Evolutionary conservation across 2,888 invertebrate genomes (phyloP).

Genomic region (Scrobipalpa costella): DNA sequence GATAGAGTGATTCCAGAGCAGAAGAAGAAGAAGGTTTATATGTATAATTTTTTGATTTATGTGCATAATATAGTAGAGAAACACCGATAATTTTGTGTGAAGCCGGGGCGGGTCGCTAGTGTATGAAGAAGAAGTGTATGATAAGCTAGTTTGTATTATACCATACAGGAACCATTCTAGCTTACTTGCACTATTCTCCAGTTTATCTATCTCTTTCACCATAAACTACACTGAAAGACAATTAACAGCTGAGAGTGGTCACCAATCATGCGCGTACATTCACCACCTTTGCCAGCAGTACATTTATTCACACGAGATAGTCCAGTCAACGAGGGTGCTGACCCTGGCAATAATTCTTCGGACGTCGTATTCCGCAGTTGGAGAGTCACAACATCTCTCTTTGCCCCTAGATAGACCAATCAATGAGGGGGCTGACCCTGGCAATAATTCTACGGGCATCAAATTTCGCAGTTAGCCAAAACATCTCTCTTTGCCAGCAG

Average conservation of each 20-base stretch:
- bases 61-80: no score
- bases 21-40: no score
- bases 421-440: background rate
- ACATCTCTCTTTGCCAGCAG: no score
- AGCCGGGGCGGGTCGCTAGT: no score
- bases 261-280: constrained; percentile 23
- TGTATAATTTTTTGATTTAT: no score
- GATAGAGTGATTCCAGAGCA: no score
- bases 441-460: background rate
- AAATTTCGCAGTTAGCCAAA: no score
- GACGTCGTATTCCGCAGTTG: background rate
- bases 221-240: constrained; percentile 1
- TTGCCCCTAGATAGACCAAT: no score
- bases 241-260: constrained; percentile 19
- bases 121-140: no score
- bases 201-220: background rate
- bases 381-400: no score
- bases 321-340: background rate
- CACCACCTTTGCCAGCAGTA: constrained; percentile 8
- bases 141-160: no score
- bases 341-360: background rate
- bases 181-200: background rate
- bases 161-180: background rate
- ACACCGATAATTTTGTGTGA: no score
- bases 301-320: background rate